These are phyloP conservation scores for Oncorhynchus clarkii DNA, from an alignment of 2,113 vertebrate genomes.

Conservation along the genomic window DNA sequence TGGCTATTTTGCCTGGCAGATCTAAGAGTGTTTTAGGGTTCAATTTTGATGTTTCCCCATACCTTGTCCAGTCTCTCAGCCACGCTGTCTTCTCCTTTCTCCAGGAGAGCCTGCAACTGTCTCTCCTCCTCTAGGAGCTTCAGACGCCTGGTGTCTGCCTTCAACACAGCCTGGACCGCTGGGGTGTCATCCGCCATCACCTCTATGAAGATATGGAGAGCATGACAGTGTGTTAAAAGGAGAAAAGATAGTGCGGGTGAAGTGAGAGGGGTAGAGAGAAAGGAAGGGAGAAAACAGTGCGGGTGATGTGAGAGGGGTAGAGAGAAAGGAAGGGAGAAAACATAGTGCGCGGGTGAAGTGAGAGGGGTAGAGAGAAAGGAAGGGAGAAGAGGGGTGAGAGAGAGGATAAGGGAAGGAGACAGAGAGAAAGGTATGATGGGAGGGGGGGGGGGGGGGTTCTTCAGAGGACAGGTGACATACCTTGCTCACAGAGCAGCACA, in stretches of 20 bases:
- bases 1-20: too few relatives aligned
- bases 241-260: background rate
- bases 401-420: background rate
- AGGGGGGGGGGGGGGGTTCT: background rate
- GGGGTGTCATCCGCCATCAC: constrained; percentile 88
- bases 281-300: background rate
- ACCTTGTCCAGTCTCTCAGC: constrained; percentile 85
- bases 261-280: background rate
- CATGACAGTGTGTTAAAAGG: too few relatives aligned
- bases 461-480: constrained; percentile 56
- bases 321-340: background rate
- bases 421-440: background rate
- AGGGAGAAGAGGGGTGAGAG: background rate
- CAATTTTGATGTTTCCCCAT: background rate
- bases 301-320: background rate
- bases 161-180: constrained; percentile 86
- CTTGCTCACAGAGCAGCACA: constrained; percentile 90
- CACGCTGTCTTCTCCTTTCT: constrained; percentile 83
- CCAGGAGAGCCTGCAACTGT: constrained; percentile 78
- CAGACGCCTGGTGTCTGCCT: constrained; percentile 84
- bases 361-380: background rate
- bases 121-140: constrained; percentile 86
- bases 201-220: constrained; percentile 67
- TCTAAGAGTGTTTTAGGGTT: too few relatives aligned
- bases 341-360: background rate